Evolutionary conservation across 23 tunicate genomes (phyloP).

Genomic region (Clavelina lepadiformis): DNA sequence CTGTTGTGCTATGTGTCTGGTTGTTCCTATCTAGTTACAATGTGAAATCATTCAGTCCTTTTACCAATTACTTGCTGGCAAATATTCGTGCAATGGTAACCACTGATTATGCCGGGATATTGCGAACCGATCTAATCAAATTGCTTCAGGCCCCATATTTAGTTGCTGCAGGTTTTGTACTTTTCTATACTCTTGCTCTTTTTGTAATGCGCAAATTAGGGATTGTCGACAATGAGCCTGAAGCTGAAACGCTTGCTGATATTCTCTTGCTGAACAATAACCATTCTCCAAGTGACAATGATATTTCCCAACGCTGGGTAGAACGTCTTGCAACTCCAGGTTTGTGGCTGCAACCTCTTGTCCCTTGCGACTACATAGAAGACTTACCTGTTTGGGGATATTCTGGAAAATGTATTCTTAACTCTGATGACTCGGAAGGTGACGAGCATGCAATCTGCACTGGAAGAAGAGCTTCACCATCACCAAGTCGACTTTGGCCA

Average conservation of each 20-base stretch:
- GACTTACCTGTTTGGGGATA: conserved; percentile 54
- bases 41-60: background rate
- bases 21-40: conserved; percentile 36
- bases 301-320: conserved; percentile 48
- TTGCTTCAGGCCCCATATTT: background rate
- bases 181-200: conserved; percentile 18
- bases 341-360: conserved; percentile 59
- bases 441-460: background rate
- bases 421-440: conserved; percentile 21
- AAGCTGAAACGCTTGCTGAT: conserved; percentile 19
- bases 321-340: conserved; percentile 57
- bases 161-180: conserved; percentile 13
- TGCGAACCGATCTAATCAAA: conserved; percentile 6
- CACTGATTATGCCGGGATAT: conserved; percentile 1
- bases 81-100: conserved; percentile 1
- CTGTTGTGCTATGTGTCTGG: conserved; percentile 34
- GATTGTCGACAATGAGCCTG: background rate
- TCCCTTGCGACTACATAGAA: conserved; percentile 50
- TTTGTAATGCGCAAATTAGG: conserved; percentile 2
- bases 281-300: conserved; percentile 4
- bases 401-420: conserved; percentile 6
- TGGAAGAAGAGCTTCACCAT: conserved; percentile 20
- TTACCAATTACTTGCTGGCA: background rate
- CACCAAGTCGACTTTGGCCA: conserved; percentile 5
- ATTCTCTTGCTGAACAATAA: conserved; percentile 10